Evolutionary conservation across 2,888 invertebrate genomes (phyloP).

Genomic region (Polylopha cassiicola): DNA sequence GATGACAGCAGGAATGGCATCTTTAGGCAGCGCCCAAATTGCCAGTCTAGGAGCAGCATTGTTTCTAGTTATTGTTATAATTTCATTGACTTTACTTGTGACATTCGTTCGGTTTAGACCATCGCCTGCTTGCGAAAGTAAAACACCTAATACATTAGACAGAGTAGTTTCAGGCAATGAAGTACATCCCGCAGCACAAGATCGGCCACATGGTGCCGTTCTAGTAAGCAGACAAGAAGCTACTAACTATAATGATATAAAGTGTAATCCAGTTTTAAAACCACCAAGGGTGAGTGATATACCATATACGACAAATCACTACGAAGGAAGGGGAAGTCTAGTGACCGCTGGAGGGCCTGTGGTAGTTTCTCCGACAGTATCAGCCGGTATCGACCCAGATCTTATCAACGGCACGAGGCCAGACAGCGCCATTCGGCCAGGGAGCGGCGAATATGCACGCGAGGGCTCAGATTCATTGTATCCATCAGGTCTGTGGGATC

Average conservation of each 20-base stretch:
- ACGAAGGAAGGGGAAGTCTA: conserved; percentile 82
- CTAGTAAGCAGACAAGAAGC: conserved; percentile 74
- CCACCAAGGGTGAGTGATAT: conserved; percentile 83
- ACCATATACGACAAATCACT: conserved; percentile 82
- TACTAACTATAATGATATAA: conserved; percentile 54
- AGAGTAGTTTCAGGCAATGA: conserved; percentile 81
- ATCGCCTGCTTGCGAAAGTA: conserved; percentile 85
- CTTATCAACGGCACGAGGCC: conserved; percentile 89
- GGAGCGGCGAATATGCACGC: conserved; percentile 87
- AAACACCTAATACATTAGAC: conserved; percentile 85
- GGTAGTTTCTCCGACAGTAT: conserved; percentile 85
- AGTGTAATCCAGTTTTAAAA: conserved; percentile 83
- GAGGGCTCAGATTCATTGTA: conserved; percentile 86
- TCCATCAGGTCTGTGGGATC: conserved; percentile 88
- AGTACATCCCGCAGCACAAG: conserved; percentile 65
- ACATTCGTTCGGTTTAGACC: conserved; percentile 84
- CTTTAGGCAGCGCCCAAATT: conserved; percentile 89
- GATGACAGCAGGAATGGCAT: conserved; percentile 86
- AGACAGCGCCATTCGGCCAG: conserved; percentile 76
- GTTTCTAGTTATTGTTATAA: conserved; percentile 85
- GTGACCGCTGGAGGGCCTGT: conserved; percentile 80
- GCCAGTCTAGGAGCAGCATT: conserved; percentile 90
- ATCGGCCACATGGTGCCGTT: conserved; percentile 75
- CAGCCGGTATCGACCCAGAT: conserved; percentile 88
- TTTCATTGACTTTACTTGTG: conserved; percentile 83